phyloP scores from a whole-genome alignment of 2,113 vertebrate species.

The Pterocles gutturalis region DNA sequence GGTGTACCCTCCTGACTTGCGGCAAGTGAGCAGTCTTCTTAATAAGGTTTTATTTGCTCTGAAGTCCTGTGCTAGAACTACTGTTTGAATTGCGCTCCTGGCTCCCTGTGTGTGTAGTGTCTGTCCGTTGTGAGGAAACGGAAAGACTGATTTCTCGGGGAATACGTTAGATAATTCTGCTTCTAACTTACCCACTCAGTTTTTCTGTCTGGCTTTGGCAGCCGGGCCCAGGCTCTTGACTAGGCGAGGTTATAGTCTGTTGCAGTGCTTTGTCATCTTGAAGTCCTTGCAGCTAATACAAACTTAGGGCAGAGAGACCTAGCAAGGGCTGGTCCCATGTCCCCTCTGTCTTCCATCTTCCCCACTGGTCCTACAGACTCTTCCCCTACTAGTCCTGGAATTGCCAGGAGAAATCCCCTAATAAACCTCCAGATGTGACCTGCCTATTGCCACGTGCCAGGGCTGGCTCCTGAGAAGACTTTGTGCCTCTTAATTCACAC shows the following conservation, averaged over 20 bases:
- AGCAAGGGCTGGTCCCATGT: background rate
- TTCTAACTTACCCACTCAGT: background rate
- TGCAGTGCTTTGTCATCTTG: fast-evolving
- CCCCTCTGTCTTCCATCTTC: background rate
- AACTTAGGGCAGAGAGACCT: background rate
- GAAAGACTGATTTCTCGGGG: background rate
- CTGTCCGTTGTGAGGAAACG: background rate
- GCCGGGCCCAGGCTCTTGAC: background rate
- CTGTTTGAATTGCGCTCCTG: background rate
- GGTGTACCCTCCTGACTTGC: background rate
- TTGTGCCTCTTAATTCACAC: background rate
- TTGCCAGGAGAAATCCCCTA: background rate
- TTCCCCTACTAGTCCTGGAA: background rate
- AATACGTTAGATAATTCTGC: background rate
- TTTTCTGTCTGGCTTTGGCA: background rate
- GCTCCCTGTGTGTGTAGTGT: background rate
- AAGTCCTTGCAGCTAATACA: background rate
- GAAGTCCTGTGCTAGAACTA: background rate
- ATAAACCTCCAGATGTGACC: background rate
- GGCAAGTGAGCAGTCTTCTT: background rate
- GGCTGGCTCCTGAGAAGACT: background rate
- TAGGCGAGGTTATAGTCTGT: background rate
- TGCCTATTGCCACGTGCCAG: background rate
- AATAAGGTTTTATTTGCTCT: background rate
- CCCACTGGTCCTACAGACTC: background rate